Conservation (phyloP, 35 echinoderm and acorn worm genomes). For the Apostichopus parvimensis region DNA sequence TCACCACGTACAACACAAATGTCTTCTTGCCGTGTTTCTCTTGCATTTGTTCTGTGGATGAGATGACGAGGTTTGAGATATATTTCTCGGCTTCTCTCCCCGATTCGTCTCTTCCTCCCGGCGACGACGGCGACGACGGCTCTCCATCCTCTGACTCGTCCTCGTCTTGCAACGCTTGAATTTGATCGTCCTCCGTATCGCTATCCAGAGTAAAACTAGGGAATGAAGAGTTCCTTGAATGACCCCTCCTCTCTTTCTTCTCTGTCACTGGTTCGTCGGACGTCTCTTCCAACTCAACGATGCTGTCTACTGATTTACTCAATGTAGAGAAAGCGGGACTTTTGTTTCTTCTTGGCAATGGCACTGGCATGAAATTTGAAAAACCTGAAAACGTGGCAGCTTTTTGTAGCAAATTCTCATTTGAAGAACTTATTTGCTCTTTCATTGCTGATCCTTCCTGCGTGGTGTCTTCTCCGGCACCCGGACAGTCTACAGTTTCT, state of each 20-base stretch:
- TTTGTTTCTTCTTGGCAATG: conserved; percentile 8
- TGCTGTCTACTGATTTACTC: conserved; percentile 26
- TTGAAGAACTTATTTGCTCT: not conserved
- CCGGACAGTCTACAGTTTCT: not conserved
- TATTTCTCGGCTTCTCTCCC: not conserved
- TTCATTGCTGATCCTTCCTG: not conserved
- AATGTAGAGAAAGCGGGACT: conserved; percentile 23
- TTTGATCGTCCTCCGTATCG: not conserved
- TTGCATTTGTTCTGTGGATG: conserved; percentile 40
- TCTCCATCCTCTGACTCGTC: not conserved
- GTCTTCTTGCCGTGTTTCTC: conserved; percentile 34
- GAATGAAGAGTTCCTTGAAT: conserved; percentile 30
- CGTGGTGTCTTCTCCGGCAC: not conserved
- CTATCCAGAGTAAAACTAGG: not conserved
- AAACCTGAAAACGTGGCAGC: conserved; percentile 1
- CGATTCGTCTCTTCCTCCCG: not conserved
- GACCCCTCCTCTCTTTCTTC: not conserved
- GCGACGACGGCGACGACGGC: too few species aligned
- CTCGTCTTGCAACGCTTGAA: not conserved
- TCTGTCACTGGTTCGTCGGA: not conserved
- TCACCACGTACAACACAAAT: conserved; percentile 12
- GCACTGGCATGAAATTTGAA: not conserved
- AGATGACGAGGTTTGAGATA: conserved; percentile 17
- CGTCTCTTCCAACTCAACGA: not conserved
- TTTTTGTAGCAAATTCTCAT: not conserved